Conservation (phyloP, 2,113 vertebrate species). For the Aldabrachelys gigantea region DNA sequence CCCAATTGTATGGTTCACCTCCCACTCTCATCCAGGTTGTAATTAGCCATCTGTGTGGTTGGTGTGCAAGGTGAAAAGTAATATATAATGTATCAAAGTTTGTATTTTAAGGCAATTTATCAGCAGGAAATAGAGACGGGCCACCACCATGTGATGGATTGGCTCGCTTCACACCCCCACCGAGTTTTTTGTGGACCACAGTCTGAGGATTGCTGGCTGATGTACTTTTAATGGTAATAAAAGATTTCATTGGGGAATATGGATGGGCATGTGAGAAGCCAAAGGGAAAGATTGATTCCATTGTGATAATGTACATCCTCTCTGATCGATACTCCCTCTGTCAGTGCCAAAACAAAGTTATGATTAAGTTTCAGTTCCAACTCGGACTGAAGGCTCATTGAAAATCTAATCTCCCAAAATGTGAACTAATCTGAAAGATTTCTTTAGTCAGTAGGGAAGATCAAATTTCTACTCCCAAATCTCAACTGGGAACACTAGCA, state of each 20-base stretch:
- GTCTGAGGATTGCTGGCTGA: neutral
- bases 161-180: rapidly evolving
- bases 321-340: constrained; percentile 6
- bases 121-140: neutral
- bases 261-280: neutral
- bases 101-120: neutral
- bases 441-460: neutral
- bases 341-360: neutral
- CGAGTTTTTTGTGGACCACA: neutral
- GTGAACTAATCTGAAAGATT: neutral
- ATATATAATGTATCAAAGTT: neutral
- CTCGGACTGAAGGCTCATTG: neutral
- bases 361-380: neutral
- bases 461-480: neutral
- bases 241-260: neutral
- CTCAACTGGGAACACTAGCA: neutral
- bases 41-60: neutral
- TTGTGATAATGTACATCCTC: neutral
- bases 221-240: neutral
- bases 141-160: neutral
- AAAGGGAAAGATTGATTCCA: neutral
- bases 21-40: neutral
- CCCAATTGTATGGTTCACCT: neutral
- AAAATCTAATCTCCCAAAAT: constrained; percentile 5
- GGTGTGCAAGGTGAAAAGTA: neutral